Conservation (phyloP, 64 coral and sea anemone species). For the Trachythela sp. region DNA sequence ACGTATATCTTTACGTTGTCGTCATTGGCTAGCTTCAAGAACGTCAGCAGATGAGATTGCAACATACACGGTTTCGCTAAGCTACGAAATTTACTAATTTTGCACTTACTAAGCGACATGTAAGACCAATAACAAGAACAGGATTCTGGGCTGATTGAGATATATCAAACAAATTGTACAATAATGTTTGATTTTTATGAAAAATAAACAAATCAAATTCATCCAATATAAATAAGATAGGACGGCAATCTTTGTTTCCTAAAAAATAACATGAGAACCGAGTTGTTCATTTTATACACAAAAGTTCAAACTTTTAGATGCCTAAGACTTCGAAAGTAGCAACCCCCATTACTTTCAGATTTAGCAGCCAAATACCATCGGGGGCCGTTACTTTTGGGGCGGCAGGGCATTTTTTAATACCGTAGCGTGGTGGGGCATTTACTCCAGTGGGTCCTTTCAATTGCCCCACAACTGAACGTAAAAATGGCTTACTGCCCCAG, state of each 20-base stretch:
- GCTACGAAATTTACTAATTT: neutral
- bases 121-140: constrained; percentile 85
- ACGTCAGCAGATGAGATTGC: neutral
- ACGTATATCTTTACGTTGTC: too few species aligned
- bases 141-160: constrained; percentile 95
- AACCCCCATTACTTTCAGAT: too few species aligned
- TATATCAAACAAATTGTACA: constrained; percentile 99
- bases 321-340: too few species aligned
- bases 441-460: too few species aligned
- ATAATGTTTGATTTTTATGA: constrained; percentile 91
- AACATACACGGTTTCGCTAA: neutral
- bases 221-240: constrained; percentile 86
- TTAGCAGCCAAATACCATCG: too few species aligned
- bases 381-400: too few species aligned
- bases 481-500: too few species aligned
- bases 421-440: too few species aligned
- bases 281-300: neutral
- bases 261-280: neutral
- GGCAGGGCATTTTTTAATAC: too few species aligned
- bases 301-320: too few species aligned
- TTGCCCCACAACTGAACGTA: too few species aligned
- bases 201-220: constrained; percentile 96
- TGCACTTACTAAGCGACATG: constrained; percentile 77
- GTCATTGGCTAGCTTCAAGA: neutral
- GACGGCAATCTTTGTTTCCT: constrained; percentile 79